Evolutionary conservation across 2,888 invertebrate genomes (phyloP).

Genomic region (Cephus sareptanus): DNA sequence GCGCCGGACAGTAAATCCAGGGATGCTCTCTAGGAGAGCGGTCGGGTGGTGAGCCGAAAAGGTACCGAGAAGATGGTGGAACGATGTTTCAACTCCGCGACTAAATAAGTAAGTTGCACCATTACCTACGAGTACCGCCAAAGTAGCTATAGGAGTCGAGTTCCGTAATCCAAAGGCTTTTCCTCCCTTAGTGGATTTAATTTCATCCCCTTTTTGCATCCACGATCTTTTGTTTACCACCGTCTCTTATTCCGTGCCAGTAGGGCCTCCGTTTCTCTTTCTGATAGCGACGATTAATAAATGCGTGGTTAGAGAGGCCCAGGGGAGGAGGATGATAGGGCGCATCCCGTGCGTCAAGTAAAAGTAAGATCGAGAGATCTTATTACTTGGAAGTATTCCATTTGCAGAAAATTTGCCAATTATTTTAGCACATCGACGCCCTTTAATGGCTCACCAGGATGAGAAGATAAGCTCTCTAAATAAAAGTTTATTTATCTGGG

Average conservation of each 20-base stretch:
- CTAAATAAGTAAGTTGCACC: conserved; percentile 41
- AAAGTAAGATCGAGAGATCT: background rate
- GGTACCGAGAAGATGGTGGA: conserved; percentile 31
- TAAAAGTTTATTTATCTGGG: no score
- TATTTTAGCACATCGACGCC: no score
- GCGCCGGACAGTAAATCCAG: conserved; percentile 36
- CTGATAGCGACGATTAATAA: background rate
- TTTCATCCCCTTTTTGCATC: background rate
- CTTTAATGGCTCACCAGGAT: no score
- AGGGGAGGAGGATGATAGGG: background rate
- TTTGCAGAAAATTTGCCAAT: no score
- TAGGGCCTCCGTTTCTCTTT: background rate
- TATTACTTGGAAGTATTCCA: background rate
- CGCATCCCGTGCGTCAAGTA: background rate
- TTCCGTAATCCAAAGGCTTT: conserved; percentile 2
- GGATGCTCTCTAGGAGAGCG: conserved; percentile 8
- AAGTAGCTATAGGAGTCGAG: conserved; percentile 1
- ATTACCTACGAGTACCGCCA: conserved; percentile 9
- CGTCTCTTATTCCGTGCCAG: background rate
- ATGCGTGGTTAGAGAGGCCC: background rate
- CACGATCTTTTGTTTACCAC: background rate
- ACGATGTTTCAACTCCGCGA: conserved; percentile 40
- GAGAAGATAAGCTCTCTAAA: no score
- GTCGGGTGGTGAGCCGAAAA: conserved; percentile 15
- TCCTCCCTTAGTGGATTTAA: conserved; percentile 28